Evolutionary conservation across 2,113 vertebrate species (phyloP).

Genomic region (Urocitellus parryii): DNA sequence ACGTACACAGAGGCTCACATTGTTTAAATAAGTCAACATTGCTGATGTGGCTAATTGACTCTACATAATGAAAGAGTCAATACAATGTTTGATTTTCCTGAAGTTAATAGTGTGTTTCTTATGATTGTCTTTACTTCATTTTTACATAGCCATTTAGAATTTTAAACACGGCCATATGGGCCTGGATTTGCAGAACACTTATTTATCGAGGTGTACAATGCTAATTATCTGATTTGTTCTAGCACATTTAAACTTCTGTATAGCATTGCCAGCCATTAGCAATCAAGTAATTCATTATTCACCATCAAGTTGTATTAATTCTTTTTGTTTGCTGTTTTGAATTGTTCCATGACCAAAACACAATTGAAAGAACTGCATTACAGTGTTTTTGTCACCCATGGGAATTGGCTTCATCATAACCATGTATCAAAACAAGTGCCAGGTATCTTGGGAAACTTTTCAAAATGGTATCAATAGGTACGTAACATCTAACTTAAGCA

Average conservation of each 20-base stretch:
- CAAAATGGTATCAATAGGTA: neutral
- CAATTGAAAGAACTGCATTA: neutral
- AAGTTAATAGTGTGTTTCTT: slow-evolving; percentile 47
- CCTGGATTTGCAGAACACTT: neutral
- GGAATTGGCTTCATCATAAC: neutral
- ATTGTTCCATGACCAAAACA: neutral
- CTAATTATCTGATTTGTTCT: slow-evolving; percentile 9
- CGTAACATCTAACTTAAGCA: neutral
- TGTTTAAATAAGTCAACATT: neutral
- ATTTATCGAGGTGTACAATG: neutral
- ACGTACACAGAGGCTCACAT: neutral
- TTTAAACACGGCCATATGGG: neutral
- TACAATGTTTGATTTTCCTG: slow-evolving; percentile 13
- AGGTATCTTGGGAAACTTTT: neutral
- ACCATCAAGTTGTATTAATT: neutral
- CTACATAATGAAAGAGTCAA: slow-evolving; percentile 16
- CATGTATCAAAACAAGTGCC: neutral
- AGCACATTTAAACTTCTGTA: neutral
- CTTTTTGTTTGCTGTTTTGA: neutral
- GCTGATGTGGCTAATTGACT: slow-evolving; percentile 21
- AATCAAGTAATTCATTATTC: neutral
- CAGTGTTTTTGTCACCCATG: neutral
- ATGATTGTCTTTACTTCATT: slow-evolving; percentile 39
- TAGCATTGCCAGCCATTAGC: neutral
- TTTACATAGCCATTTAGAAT: slow-evolving; percentile 41